Percentiles rank a stretch among this genome's conserved stretches.
Conservation (phyloP, 2,888 invertebrate species). For the Cephus runcator region DNA sequence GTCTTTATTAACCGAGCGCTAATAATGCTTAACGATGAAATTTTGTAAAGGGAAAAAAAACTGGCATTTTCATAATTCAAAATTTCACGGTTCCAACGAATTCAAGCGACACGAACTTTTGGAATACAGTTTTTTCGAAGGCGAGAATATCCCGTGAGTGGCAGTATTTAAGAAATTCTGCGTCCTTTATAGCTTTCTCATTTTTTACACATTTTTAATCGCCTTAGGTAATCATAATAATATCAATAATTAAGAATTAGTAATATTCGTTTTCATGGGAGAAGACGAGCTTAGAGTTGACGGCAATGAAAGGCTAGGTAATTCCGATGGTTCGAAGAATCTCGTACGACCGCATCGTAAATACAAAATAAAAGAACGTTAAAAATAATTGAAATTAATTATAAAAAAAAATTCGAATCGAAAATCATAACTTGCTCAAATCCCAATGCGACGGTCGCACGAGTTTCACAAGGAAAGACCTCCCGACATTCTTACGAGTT, state of each 20-base stretch:
- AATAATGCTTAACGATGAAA: background rate
- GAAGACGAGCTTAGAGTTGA: slow-evolving; percentile 41
- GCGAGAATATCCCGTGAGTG: background rate
- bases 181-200: background rate
- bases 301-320: slow-evolving; percentile 4
- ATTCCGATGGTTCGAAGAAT: background rate
- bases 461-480: background rate
- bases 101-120: background rate
- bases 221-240: background rate
- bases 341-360: background rate
- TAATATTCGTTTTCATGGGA: slow-evolving; percentile 27
- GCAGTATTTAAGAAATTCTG: background rate
- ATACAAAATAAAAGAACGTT: background rate
- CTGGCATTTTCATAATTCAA: background rate
- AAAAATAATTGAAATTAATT: background rate
- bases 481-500: slow-evolving; percentile 32
- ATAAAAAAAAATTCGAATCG: background rate
- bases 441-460: background rate
- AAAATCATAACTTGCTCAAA: background rate
- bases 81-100: background rate
- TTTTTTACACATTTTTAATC: slow-evolving; percentile 4
- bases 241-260: slow-evolving; percentile 10
- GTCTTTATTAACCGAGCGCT: background rate
- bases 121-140: background rate
- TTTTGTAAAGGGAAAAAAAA: background rate